These are phyloP conservation scores for Caretta caretta DNA, from an alignment of 2,113 vertebrate species.

Conservation along the genomic window DNA sequence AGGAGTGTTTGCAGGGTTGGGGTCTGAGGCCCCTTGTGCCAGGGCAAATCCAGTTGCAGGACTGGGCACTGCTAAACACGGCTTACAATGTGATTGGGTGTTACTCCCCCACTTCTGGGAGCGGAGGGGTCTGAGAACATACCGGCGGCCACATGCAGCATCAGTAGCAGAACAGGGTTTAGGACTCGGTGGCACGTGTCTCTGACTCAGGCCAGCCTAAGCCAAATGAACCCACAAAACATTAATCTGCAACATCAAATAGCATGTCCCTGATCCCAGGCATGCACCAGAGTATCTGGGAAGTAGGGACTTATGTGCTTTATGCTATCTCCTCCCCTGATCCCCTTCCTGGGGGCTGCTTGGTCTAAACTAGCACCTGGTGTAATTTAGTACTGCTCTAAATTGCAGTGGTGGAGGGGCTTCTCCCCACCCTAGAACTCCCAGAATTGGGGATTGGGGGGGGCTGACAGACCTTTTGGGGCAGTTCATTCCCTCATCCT, in stretches of 20 bases:
- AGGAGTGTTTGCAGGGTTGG: too few species aligned
- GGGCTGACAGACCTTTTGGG: accelerated
- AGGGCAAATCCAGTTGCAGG: accelerated
- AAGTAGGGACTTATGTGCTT: accelerated
- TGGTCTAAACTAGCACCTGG: accelerated
- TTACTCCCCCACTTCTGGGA: not conserved
- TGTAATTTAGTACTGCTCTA: not conserved
- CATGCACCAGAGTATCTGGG: not conserved
- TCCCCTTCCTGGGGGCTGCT: accelerated
- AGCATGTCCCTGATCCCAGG: accelerated
- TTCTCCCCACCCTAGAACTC: not conserved
- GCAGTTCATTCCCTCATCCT: accelerated
- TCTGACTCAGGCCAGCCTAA: accelerated
- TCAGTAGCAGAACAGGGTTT: not conserved
- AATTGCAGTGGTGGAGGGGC: accelerated
- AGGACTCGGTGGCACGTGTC: accelerated
- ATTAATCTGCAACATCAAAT: not conserved
- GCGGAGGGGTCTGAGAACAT: not conserved
- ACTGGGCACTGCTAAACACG: accelerated
- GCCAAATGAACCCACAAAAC: not conserved
- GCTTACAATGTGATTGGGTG: not conserved
- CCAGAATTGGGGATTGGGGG: too few species aligned
- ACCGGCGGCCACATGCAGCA: not conserved
- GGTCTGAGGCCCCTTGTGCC: accelerated
- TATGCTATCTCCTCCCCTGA: accelerated